These are phyloP conservation scores for Cordylochernes scorpioides DNA, from an alignment of 2,888 invertebrate genomes.

Conservation along the genomic window DNA sequence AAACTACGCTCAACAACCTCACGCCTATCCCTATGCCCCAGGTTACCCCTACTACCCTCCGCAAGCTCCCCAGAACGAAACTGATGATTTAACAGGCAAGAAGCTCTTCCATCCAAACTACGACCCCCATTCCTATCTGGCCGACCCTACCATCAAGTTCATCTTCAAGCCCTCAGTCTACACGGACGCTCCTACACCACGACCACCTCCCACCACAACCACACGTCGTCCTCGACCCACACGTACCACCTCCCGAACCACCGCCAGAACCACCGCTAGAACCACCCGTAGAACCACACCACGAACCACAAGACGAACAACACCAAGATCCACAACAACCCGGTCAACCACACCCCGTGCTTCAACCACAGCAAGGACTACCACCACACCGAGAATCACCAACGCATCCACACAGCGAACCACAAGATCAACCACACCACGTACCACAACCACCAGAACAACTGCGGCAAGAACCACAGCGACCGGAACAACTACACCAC, in stretches of 20 bases:
- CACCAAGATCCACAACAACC: constrained; percentile 3
- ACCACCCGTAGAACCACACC: constrained; percentile 2
- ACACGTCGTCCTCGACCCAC: constrained; percentile 3
- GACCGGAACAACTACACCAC: constrained; percentile 1
- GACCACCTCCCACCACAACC: constrained; percentile 3
- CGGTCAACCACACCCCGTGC: not conserved
- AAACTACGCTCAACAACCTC: constrained; percentile 3
- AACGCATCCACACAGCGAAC: constrained; percentile 3
- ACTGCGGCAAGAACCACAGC: constrained; percentile 1
- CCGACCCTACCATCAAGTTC: constrained; percentile 9
- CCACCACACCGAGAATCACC: constrained; percentile 3
- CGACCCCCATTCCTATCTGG: constrained; percentile 6
- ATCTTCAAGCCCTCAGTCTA: constrained; percentile 9
- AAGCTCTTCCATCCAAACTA: constrained; percentile 7
- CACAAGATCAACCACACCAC: constrained; percentile 1
- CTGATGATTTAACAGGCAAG: constrained; percentile 3
- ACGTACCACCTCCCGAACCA: constrained; percentile 3
- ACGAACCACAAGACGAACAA: constrained; percentile 4
- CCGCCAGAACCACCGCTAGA: constrained; percentile 5
- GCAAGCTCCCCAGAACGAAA: constrained; percentile 1
- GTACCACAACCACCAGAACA: constrained; percentile 1
- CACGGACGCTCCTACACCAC: constrained; percentile 9
- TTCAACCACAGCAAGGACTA: constrained; percentile 2
- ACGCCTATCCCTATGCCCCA: constrained; percentile 1
- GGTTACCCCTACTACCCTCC: constrained; percentile 1